Evolutionary conservation across 2,113 vertebrate species (phyloP).

Genomic region (Neodon shergylaensis): DNA sequence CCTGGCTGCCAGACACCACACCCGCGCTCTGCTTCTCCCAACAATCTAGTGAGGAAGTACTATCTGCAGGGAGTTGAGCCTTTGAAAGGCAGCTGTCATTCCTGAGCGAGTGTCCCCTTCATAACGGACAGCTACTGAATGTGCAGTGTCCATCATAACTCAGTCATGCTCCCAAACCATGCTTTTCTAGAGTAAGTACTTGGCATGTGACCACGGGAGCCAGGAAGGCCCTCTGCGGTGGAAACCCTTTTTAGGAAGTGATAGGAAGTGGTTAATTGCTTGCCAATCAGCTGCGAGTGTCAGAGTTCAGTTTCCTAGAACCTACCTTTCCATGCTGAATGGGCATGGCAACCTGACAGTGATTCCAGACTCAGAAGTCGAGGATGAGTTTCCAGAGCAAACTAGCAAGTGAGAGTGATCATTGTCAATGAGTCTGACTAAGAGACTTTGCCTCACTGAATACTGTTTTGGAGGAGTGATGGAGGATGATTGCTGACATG

Average conservation of each 20-base stretch:
- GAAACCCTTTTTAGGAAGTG: background rate
- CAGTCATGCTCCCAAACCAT: background rate
- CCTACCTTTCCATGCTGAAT: no score
- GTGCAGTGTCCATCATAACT: background rate
- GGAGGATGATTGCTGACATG: background rate
- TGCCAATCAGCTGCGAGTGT: background rate
- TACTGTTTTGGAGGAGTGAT: background rate
- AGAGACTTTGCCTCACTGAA: background rate
- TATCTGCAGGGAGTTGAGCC: background rate
- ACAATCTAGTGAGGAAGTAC: background rate
- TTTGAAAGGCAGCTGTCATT: background rate
- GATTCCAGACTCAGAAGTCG: background rate
- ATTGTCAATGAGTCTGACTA: background rate
- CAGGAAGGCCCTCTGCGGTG: background rate
- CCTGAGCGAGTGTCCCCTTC: background rate
- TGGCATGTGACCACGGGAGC: background rate
- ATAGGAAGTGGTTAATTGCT: background rate
- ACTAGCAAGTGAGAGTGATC: background rate
- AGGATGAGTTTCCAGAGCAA: background rate
- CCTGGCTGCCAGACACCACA: no score
- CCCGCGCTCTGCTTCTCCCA: background rate
- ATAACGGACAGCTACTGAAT: background rate
- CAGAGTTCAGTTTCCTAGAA: background rate
- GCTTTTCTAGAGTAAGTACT: background rate
- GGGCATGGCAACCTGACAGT: background rate